These are phyloP conservation scores for Campoletis raptor DNA, from an alignment of 2,888 invertebrate genomes.

Conservation along the genomic window DNA sequence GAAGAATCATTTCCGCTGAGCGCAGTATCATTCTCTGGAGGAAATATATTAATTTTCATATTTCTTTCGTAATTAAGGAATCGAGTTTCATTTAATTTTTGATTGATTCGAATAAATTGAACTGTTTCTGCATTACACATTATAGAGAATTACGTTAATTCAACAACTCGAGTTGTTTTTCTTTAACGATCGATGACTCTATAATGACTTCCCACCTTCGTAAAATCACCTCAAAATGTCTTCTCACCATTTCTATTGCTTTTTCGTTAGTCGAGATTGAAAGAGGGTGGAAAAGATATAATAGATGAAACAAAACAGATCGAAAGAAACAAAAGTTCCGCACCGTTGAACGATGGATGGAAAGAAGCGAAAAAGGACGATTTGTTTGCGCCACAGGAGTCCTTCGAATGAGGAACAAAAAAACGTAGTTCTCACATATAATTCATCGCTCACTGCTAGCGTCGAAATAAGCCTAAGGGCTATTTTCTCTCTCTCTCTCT, in stretches of 20 bases:
- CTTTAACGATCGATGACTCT: slow-evolving; percentile 10
- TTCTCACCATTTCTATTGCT: slow-evolving; percentile 36
- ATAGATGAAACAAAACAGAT: slow-evolving; percentile 64
- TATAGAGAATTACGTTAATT: background rate
- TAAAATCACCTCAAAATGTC: background rate
- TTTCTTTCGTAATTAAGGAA: background rate
- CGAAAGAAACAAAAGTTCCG: slow-evolving; percentile 69
- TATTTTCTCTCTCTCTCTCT: slow-evolving; percentile 63
- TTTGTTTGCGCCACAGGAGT: slow-evolving; percentile 84
- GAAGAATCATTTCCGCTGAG: background rate
- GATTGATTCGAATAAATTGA: background rate
- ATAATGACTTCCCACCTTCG: slow-evolving; percentile 56
- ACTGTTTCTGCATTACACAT: background rate
- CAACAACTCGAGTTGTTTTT: background rate
- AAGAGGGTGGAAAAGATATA: slow-evolving; percentile 54
- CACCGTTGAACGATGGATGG: slow-evolving; percentile 51
- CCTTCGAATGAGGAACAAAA: slow-evolving; percentile 73
- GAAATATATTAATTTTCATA: too few species aligned
- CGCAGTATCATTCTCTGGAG: background rate
- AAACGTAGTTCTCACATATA: slow-evolving; percentile 83
- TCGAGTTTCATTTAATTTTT: background rate
- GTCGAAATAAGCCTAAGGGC: slow-evolving; percentile 61
- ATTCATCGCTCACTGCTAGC: slow-evolving; percentile 75
- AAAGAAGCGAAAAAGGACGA: slow-evolving; percentile 77
- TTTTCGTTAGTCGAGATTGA: slow-evolving; percentile 40